These are phyloP conservation scores for Orchesellides sinensis DNA, from an alignment of 2,888 invertebrate species.

Conservation along the genomic window DNA sequence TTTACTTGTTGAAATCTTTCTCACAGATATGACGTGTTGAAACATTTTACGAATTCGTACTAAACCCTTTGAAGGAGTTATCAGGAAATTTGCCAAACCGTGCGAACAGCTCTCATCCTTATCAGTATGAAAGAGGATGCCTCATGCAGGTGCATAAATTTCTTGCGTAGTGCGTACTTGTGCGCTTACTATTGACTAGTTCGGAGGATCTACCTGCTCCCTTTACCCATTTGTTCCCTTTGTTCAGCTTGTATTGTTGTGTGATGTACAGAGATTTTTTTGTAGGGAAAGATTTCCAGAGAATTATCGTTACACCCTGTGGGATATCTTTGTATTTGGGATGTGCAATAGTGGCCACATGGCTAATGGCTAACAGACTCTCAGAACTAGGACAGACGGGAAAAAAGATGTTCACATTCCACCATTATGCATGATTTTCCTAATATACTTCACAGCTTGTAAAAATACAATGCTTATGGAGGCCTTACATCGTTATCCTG, in stretches of 20 bases:
- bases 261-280: neutral
- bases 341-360: conserved; percentile 28
- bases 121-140: too few species aligned
- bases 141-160: too few species aligned
- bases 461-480: conserved; percentile 23
- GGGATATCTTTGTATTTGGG: conserved; percentile 56
- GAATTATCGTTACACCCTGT: conserved; percentile 63
- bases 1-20: too few species aligned
- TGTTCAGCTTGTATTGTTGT: conserved; percentile 35
- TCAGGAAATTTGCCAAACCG: too few species aligned
- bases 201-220: conserved; percentile 61
- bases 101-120: too few species aligned
- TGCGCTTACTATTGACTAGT: too few species aligned
- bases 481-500: conserved; percentile 31
- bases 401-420: conserved; percentile 14
- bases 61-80: too few species aligned
- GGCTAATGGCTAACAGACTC: conserved; percentile 35
- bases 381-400: neutral
- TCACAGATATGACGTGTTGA: too few species aligned
- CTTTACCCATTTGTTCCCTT: conserved; percentile 36
- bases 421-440: conserved; percentile 38
- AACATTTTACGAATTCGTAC: too few species aligned
- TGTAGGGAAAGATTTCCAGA: conserved; percentile 31
- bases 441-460: conserved; percentile 61
- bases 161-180: too few species aligned